Evolutionary conservation across 1,140 invertebrate species (phyloP), one percentile per base, ranked within the genome.

Genomic region (Ganaspis sp.): DNA sequence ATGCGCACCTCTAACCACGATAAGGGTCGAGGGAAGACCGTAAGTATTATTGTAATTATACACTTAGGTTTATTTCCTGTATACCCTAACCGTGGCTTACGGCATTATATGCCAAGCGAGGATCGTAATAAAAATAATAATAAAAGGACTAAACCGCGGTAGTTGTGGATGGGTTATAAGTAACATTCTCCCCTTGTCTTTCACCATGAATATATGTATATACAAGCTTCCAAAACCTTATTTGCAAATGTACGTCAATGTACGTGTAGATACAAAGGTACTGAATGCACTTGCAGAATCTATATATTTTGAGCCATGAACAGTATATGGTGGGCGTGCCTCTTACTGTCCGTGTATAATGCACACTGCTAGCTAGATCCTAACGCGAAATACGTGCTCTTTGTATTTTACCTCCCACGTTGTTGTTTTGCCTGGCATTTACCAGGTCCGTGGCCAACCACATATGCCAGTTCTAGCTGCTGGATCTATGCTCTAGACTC

Each of bases 11-110:
- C 23, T 77, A 80, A 81, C 76, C 80, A 81, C 78, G 82, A 81
- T 77, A 82, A 82, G 74, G 78, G 83, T 79, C 64, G 71, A 83
- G 84, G 84, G 83, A 80, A 76, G 70, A 83, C 81, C 84, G 83
- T 85, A 89, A 90, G 89, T 90, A 91, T 90, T 88, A 90, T 90
- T 90, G 88, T 91, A 90, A 91, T 90, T 90, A 90, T 89, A 90
- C 87, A 90, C 88, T 91, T 89, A 90, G 86, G 89, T 90, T 91
- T 90, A 90, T 91, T 91, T 90, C 88, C 89, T 89, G 89, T 86
- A 81, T 85, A 79, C 75, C 83, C 85, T 80, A 84, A 82, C 83
- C 80, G 80, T 77, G 81, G 85, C 84, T 86, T 86, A 89, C 84
- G 80, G 83, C 85, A 86, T 88, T 88, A 88, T 84, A 86, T 83